A percentile compares a stretch with the other conserved stretches of the same genome.
phyloP scores from a whole-genome alignment of 1,140 invertebrate species.

The Brachionus calyciflorus region DNA sequence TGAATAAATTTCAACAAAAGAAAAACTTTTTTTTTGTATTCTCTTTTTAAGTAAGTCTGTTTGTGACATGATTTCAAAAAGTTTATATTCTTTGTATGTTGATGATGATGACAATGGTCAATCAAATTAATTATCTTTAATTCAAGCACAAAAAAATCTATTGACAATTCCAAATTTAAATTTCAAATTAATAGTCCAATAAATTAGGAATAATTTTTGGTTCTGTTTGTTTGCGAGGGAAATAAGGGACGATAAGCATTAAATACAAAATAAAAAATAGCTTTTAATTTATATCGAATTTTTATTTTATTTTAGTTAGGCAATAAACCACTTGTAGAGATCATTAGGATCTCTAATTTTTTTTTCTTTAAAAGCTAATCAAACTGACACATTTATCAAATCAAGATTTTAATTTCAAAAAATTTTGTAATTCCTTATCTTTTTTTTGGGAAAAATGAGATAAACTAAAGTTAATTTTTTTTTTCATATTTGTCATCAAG shows the following conservation, averaged over 20 bases:
- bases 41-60: background rate
- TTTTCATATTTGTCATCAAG: constrained; percentile 26
- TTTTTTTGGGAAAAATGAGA: background rate
- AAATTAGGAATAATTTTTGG: background rate
- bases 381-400: constrained; percentile 31
- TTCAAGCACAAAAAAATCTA: background rate
- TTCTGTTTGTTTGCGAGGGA: no score
- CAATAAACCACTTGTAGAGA: no score
- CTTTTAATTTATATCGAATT: no score
- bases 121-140: constrained; percentile 24
- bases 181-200: constrained; percentile 10
- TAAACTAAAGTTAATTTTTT: no score
- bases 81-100: background rate
- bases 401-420: constrained; percentile 2
- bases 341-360: no score
- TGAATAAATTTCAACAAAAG: no score
- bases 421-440: no score
- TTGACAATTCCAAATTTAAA: background rate
- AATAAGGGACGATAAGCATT: no score
- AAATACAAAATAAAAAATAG: no score
- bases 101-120: constrained; percentile 34
- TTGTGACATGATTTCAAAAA: background rate
- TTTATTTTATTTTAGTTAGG: no score
- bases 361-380: no score
- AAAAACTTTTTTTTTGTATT: no score